Percentiles rank a stretch among this genome's conserved stretches.
These are phyloP conservation scores for Beris morrisii DNA, from an alignment of 2,888 invertebrate species.

Conservation along the genomic window DNA sequence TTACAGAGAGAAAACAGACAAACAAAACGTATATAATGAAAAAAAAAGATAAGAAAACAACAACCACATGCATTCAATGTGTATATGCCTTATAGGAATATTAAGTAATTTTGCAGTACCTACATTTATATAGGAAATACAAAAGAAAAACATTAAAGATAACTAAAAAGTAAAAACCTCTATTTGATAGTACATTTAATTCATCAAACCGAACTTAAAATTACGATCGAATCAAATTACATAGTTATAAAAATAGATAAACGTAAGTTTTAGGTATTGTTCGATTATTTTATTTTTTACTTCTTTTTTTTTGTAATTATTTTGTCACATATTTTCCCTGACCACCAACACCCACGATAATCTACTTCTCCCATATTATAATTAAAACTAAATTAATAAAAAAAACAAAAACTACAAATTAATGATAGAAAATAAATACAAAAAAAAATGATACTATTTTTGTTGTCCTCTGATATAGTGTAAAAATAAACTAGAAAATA, in stretches of 20 bases:
- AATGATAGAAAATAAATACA: too few relatives aligned
- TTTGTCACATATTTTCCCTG: too few relatives aligned
- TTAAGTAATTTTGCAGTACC: slow-evolving; percentile 30
- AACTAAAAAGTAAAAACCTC: background rate
- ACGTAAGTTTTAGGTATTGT: background rate
- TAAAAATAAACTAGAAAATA: too few relatives aligned
- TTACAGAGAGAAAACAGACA: background rate
- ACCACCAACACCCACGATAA: too few relatives aligned
- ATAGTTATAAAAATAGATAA: background rate
- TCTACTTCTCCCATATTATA: too few relatives aligned
- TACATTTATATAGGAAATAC: slow-evolving; percentile 26
- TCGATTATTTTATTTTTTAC: too few relatives aligned
- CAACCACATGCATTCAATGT: slow-evolving; percentile 19
- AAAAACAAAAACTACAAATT: too few relatives aligned
- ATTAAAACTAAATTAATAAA: too few relatives aligned
- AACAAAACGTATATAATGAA: background rate
- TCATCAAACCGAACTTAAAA: slow-evolving; percentile 1
- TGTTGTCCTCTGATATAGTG: too few relatives aligned
- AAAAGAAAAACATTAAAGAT: background rate
- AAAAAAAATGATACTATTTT: too few relatives aligned
- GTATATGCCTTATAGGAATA: slow-evolving; percentile 30
- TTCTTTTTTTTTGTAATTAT: too few relatives aligned
- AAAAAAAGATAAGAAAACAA: slow-evolving; percentile 6
- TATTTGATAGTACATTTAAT: slow-evolving; percentile 12
- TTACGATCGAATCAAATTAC: background rate